Conservation (phyloP, 2,113 vertebrate species). For the Mungos mungo region DNA sequence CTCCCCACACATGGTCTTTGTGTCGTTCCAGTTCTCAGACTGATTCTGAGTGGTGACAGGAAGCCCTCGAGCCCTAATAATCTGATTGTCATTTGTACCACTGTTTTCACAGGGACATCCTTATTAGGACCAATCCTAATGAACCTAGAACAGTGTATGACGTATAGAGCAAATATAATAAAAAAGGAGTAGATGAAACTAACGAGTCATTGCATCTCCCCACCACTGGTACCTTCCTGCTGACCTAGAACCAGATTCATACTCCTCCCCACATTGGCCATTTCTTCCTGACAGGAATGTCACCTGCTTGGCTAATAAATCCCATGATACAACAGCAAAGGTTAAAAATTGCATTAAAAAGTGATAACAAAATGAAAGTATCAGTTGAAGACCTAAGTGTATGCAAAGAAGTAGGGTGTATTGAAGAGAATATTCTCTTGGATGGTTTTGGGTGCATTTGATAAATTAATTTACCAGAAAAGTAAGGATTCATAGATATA, state of each 20-base stretch:
- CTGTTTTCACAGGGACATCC: neutral
- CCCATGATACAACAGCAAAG: neutral
- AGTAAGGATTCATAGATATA: neutral
- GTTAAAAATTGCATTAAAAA: neutral
- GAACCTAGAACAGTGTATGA: neutral
- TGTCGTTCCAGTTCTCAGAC: neutral
- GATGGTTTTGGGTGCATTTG: neutral
- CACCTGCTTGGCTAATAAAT: neutral
- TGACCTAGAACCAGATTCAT: neutral
- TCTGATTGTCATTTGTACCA: neutral
- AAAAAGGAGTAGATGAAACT: neutral
- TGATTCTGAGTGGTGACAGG: neutral
- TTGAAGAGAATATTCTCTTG: neutral
- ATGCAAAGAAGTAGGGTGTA: neutral
- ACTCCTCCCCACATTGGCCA: rapidly evolving
- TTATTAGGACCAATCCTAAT: neutral
- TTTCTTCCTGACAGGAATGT: neutral
- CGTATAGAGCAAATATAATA: neutral
- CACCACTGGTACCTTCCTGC: neutral
- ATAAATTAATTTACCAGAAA: conserved; percentile 10
- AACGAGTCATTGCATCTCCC: neutral
- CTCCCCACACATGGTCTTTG: neutral
- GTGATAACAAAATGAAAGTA: neutral
- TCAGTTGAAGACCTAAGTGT: neutral
- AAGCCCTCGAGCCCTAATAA: neutral